Percentiles rank a stretch among this genome's conserved stretches.
phyloP scores from a whole-genome alignment of 2,797 vertebrate species.

The Tangara arthus region DNA sequence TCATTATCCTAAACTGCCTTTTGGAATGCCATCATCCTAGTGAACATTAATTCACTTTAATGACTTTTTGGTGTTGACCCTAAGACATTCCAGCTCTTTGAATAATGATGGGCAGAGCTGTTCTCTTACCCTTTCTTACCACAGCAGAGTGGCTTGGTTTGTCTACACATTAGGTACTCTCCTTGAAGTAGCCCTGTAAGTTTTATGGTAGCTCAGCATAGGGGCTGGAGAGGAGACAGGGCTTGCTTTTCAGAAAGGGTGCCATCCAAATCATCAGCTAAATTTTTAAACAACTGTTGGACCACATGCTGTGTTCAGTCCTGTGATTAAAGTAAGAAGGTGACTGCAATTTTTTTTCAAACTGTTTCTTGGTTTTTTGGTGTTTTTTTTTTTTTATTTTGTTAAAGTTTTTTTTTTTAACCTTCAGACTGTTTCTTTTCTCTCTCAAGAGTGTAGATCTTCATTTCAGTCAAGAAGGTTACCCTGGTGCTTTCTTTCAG shows the following conservation, averaged over 20 bases:
- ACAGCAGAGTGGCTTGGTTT: neutral
- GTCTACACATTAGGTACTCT: neutral
- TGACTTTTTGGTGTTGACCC: neutral
- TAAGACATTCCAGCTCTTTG: neutral
- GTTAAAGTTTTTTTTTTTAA: neutral
- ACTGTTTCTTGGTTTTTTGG: rapidly evolving
- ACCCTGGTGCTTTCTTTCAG: neutral
- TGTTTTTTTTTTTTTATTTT: neutral
- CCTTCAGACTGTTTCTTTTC: neutral
- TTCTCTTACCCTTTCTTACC: neutral
- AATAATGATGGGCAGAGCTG: neutral
- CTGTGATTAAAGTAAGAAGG: neutral
- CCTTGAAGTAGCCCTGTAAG: neutral
- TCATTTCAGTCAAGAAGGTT: neutral
- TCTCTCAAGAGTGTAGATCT: neutral
- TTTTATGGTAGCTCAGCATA: neutral
- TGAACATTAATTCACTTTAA: neutral
- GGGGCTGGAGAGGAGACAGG: neutral
- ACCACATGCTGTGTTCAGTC: neutral
- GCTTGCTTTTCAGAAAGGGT: neutral
- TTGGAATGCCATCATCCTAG: neutral
- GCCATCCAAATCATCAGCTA: neutral
- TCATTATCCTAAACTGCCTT: neutral
- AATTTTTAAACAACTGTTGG: neutral
- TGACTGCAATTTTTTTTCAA: neutral